Base-by-base conservation (phyloP, 2,113 vertebrate species). In the Mystacornis crossleyi region DNA sequence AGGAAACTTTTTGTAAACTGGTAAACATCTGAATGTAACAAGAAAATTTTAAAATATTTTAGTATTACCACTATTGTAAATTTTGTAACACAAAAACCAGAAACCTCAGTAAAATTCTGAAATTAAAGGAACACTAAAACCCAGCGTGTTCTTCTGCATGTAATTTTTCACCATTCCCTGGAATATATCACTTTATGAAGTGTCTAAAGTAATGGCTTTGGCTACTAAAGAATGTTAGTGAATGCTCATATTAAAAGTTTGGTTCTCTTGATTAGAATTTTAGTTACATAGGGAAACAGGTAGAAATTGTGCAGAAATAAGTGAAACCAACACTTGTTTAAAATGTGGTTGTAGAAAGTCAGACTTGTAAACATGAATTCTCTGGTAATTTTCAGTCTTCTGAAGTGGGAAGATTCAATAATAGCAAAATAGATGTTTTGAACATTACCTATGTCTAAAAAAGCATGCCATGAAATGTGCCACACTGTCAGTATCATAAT, bases 21-120 rank as follows among this genome's bases (percentile, higher is more conserved):
- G 29, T 70, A 36, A 83, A 50, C 14, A 50, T 50, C 34, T 62
- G 42, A 62, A 48, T 84, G 51, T 85, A 67, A 74, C 45, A 43
- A 71, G 65, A 67, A 81, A 95, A 34, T 88, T 87, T 94, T 78
- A 47, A 80, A 96, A 90, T 12, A 74, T 82, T 94, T 89, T 90
- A 53, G 43, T 53, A 69, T 65, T 47, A 53, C 80, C 61, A 26
- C 25, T 64, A 15, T 23, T 90, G 33, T 83, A 91, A 89, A 93
- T 91, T 95, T 96, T 94, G 73, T 83, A 95, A 85, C 80, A 81
- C 0, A 2, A 66, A 34, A 88, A 93, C 23, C 17, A 94, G 89
- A 67, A 96, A 62, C n/a, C 16, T 66, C 28, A 42, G 36, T 43
- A 87, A 96, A 97, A 69, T 45, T 64, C 72, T 72, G 51, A 85